Evolutionary conservation across 1,140 invertebrate genomes (phyloP), one percentile per base, ranked within the genome.

Genomic region (Scaptomyza montana): DNA sequence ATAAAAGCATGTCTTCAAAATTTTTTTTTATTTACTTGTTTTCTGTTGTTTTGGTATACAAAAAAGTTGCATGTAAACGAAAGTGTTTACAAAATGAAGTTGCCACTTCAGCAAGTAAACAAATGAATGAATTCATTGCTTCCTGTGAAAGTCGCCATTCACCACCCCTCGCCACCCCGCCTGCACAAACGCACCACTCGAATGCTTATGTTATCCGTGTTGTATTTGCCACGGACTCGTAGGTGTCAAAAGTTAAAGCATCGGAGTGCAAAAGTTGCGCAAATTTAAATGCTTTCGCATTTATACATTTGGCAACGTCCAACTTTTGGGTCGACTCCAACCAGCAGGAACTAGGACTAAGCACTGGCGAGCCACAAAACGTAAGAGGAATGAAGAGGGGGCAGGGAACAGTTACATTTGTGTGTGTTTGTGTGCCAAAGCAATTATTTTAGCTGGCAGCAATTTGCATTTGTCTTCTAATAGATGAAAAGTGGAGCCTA

Each of bases 61-160:
- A 75, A 73, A 79, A 87, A 87, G 79, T 87, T 89, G 80, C 87
- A 89, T 87, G 84, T 89, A 87, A 87, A 87, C 84, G 84, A 87
- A 87, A 87, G 84, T 87, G 84, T 87, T 87, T 87, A 87, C 84
- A 87, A 84, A 87, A 87, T 87, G 84, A 87, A 87, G 85, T 89
- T 87, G 84, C 84, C 84, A 87, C 84, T 87, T 87, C 79, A 87
- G 81, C 80, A 84, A 89, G 85, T 87, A 87, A 87, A 87, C 85
- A 87, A 87, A 87, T 87, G 84, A 87, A 89, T 87, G 84, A 87
- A 87, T 87, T 87, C 84, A 87, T 87, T 87, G 84, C 84, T 87
- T 77, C 77, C 77, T 69, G 54, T 61, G 39, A 59, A 46, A 36
- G 36, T 10, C 30, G 6, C 10, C 13, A 16, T 2, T 12, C 16